Evolutionary conservation across 2,888 invertebrate species (phyloP).

Genomic region (Agrilus cyanescens): DNA sequence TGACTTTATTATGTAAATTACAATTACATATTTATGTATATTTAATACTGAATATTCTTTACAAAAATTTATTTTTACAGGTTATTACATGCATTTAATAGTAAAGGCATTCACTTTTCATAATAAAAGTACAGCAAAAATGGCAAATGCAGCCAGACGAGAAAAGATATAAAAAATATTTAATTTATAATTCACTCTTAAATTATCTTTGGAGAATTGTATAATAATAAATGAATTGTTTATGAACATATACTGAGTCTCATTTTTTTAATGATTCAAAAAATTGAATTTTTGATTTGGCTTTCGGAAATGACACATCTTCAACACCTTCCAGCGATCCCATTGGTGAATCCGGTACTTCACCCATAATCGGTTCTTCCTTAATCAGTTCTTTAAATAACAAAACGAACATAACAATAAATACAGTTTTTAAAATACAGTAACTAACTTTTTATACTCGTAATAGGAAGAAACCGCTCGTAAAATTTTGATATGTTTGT

Average conservation of each 20-base stretch:
- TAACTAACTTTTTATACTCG: too few relatives aligned
- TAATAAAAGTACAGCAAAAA: conserved; percentile 26
- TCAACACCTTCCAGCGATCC: not conserved
- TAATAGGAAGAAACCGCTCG: too few relatives aligned
- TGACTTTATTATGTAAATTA: conserved; percentile 70
- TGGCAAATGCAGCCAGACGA: conserved; percentile 2
- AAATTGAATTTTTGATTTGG: conserved; percentile 24
- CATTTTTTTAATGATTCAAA: conserved; percentile 25
- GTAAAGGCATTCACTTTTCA: conserved; percentile 87
- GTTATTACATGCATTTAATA: conserved; percentile 77
- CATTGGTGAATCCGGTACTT: too few relatives aligned
- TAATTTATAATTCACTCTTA: conserved; percentile 12
- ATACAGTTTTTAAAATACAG: too few relatives aligned
- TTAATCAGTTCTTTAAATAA: too few relatives aligned
- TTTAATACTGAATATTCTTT: conserved; percentile 10
- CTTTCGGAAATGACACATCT: conserved; percentile 10
- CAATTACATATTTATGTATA: conserved; percentile 4
- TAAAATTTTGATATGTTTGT: too few relatives aligned
- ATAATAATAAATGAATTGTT: conserved; percentile 16
- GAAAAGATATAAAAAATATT: conserved; percentile 15
- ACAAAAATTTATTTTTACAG: conserved; percentile 20
- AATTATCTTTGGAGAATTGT: conserved; percentile 22
- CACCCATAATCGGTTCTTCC: too few relatives aligned
- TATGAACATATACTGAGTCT: conserved; percentile 14
- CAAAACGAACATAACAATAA: too few relatives aligned